phyloP scores from a whole-genome alignment of 2,888 invertebrate genomes.

The Cerastis leucographa region DNA sequence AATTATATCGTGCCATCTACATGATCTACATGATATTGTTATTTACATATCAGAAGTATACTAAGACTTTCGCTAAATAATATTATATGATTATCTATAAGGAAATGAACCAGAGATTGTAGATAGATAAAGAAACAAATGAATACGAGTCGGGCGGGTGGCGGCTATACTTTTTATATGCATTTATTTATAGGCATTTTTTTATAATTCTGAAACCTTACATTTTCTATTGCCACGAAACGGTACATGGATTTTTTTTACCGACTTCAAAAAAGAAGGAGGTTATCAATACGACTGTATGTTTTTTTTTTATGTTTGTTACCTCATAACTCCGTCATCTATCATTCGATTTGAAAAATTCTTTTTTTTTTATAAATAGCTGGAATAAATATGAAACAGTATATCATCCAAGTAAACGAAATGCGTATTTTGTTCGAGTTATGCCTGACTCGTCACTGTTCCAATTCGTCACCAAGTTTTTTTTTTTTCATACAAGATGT shows the following conservation, averaged over 20 bases:
- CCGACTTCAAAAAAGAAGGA: too few relatives aligned
- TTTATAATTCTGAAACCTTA: neutral
- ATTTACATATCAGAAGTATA: slow-evolving; percentile 8
- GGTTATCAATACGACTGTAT: too few relatives aligned
- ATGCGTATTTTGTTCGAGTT: too few relatives aligned
- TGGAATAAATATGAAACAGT: too few relatives aligned
- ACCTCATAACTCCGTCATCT: too few relatives aligned
- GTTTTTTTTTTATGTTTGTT: too few relatives aligned
- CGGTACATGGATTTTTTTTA: neutral
- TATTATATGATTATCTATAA: neutral
- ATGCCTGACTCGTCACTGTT: too few relatives aligned
- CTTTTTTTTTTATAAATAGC: too few relatives aligned
- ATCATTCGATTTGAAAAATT: too few relatives aligned
- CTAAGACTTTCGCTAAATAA: slow-evolving; percentile 3
- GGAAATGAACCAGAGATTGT: slow-evolving; percentile 12
- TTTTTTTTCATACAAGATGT: too few relatives aligned
- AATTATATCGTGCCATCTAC: slow-evolving; percentile 34
- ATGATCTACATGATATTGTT: slow-evolving; percentile 42
- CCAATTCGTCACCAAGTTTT: too few relatives aligned
- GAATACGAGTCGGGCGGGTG: neutral
- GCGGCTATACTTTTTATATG: neutral
- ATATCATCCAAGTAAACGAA: too few relatives aligned
- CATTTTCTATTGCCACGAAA: neutral
- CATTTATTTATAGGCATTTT: neutral
- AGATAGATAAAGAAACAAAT: neutral